These are phyloP conservation scores for Pseudomyrmex concolor DNA, from an alignment of 1,140 invertebrate genomes.

Conservation along the genomic window DNA sequence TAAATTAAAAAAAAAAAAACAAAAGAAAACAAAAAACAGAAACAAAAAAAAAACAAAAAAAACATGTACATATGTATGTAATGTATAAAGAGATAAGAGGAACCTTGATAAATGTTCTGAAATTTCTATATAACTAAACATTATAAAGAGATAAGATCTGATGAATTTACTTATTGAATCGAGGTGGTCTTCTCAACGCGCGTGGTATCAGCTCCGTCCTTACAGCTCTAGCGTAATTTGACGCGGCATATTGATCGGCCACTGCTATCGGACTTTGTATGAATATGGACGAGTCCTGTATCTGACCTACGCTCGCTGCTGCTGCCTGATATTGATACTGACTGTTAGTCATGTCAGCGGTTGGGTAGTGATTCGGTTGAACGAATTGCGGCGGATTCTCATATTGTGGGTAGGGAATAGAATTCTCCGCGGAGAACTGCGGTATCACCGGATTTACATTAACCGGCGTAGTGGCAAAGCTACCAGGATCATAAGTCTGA, in stretches of 20 bases:
- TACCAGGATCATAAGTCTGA: conserved; percentile 76
- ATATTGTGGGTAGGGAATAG: conserved; percentile 75
- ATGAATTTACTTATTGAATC: conserved; percentile 76
- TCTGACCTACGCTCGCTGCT: conserved; percentile 71
- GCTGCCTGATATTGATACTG: conserved; percentile 77
- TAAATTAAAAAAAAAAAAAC: too few species aligned
- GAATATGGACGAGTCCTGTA: conserved; percentile 77
- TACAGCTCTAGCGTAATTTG: conserved; percentile 78
- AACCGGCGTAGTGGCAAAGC: conserved; percentile 73
- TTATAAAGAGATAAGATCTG: conserved; percentile 5
- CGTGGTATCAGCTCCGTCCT: conserved; percentile 77
- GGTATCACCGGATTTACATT: conserved; percentile 76
- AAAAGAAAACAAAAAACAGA: too few species aligned
- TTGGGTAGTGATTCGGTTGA: conserved; percentile 75
- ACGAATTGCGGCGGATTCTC: conserved; percentile 76
- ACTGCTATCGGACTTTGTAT: conserved; percentile 78
- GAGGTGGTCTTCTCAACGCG: conserved; percentile 71
- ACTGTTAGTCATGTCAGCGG: conserved; percentile 71
- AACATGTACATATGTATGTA: too few species aligned
- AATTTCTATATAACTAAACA: not conserved
- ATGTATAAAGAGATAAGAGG: not conserved
- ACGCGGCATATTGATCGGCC: conserved; percentile 76
- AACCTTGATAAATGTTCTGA: not conserved
- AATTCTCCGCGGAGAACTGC: conserved; percentile 76
- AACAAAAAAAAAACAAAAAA: too few species aligned